A percentile compares a stretch with the other conserved stretches of the same genome.
phyloP scores from a whole-genome alignment of 2,113 vertebrate species.

The Boulengeromyrus knoepffleri region DNA sequence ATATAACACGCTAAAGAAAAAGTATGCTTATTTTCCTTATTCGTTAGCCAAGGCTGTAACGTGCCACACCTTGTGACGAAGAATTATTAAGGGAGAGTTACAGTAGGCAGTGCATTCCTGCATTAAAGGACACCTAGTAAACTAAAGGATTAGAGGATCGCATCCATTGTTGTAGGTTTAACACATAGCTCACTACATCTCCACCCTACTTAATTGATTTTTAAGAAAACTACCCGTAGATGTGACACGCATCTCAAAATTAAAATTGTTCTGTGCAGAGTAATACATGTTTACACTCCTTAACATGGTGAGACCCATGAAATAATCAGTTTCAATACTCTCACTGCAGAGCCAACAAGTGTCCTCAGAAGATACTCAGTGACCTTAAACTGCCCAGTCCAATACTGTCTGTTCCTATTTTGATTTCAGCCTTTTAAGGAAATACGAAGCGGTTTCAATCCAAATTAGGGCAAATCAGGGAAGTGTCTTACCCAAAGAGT shows the following conservation, averaged over 20 bases:
- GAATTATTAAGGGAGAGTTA: not conserved
- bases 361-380: not conserved
- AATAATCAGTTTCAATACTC: not conserved
- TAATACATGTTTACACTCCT: not conserved
- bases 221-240: not conserved
- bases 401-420: not conserved
- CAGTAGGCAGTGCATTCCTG: not conserved
- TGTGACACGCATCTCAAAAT: not conserved
- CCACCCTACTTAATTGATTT: not conserved
- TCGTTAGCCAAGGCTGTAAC: not conserved
- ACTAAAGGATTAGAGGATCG: not conserved
- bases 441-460: not conserved
- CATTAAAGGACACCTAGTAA: not conserved
- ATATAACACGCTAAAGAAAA: not conserved
- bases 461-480: constrained; percentile 2
- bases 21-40: not conserved
- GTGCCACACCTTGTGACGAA: not conserved
- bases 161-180: not conserved
- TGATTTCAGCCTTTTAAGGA: not conserved
- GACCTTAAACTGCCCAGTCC: not conserved
- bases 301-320: not conserved
- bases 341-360: not conserved
- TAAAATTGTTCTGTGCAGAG: not conserved
- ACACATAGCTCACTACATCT: not conserved
- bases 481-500: constrained; percentile 77